Base-by-base conservation (phyloP, 1,140 invertebrate genomes). In the Ericerus pela region DNA sequence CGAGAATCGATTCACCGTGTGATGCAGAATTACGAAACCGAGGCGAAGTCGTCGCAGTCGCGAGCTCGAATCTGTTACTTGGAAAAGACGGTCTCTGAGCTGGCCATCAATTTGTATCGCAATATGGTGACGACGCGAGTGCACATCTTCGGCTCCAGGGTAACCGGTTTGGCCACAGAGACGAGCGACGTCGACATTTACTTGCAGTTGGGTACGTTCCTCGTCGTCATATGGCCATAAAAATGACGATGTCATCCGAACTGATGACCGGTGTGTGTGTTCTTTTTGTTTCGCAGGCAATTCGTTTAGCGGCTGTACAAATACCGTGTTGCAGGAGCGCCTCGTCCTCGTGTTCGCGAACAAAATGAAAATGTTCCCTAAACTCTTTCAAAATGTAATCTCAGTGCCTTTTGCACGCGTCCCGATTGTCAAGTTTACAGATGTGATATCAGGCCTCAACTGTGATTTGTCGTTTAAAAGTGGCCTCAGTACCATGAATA, bases 401-500 rank as follows among this genome's bases (percentile, higher is more conserved):
- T 56, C 62, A 33, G 66, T 74, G 54, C 61, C 68, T 8, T 65
- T 65, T 5, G 73, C 74, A 14, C 65, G 75, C 53, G 72, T 75
- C 2, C 78, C 78, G 0, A 78, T 79, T 58, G 68, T 79, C 11
- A 75, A 73, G 65, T 63, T 76, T 38, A 60, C 60, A 51, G 73
- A 78, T 61, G 62, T 58, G n/a, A 55, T 59, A 2, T 71, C 70
- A 3, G 59, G 63, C 8, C 58, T 78, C 2, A 65, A 71, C 27
- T 76, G 75, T 63, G 76, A 79, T 66, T 65, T 80, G 29, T 76
- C 75, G 0, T 77, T 78, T 56, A 65, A 68, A 28, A 73, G 74
- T 67, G 72, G 73, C 3, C 66, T 79, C 14, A 69, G 70, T 58
- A 70, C 74, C 18, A 72, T 76, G 64, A 78, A 78, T 61, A 73